Conservation (phyloP, 2,888 invertebrate genomes). For the Pristionchus exspectatus region DNA sequence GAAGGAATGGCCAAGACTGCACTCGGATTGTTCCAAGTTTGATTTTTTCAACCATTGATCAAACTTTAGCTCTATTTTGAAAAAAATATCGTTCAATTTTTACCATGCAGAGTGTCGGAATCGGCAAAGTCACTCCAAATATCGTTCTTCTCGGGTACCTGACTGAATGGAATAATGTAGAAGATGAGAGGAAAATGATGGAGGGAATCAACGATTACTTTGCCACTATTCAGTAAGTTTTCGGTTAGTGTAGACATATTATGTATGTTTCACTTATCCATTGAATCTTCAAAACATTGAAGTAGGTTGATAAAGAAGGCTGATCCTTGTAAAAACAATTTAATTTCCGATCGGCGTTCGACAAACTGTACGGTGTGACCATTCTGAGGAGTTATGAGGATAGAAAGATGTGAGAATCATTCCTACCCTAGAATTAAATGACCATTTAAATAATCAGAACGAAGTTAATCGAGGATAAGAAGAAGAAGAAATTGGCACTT, state of each 20-base stretch:
- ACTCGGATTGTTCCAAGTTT: constrained; percentile 69
- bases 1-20: constrained; percentile 63
- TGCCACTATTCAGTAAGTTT: constrained; percentile 94
- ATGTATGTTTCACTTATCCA: too few species aligned
- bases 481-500: not conserved
- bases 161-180: constrained; percentile 88
- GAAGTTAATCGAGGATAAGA: constrained; percentile 2
- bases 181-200: constrained; percentile 76
- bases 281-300: too few species aligned
- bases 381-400: constrained; percentile 84
- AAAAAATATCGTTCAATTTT: not conserved
- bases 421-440: not conserved
- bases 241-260: constrained; percentile 83
- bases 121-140: constrained; percentile 95
- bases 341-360: constrained; percentile 89
- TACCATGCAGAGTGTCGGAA: constrained; percentile 84
- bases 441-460: not conserved
- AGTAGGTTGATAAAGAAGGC: not conserved
- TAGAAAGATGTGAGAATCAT: not conserved
- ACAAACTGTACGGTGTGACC: constrained; percentile 93
- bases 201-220: constrained; percentile 87
- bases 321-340: constrained; percentile 78
- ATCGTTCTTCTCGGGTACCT: constrained; percentile 95
- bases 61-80: not conserved
- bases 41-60: not conserved